These are phyloP conservation scores for Arvicola amphibius DNA, from an alignment of 2,797 vertebrate genomes.

Conservation along the genomic window DNA sequence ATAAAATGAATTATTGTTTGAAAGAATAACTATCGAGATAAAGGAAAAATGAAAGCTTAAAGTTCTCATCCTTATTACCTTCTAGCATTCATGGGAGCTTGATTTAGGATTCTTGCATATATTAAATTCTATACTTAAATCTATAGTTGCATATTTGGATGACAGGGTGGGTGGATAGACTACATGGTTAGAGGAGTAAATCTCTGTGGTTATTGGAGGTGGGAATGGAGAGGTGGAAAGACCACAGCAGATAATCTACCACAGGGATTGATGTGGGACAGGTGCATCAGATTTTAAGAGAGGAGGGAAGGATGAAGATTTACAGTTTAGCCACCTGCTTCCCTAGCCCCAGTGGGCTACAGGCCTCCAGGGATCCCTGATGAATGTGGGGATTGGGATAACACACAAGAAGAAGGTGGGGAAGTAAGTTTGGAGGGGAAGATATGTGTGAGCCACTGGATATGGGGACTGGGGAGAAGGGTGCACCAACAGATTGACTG, in stretches of 20 bases:
- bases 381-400: background rate
- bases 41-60: conserved; percentile 8
- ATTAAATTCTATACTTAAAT: background rate
- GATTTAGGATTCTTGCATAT: background rate
- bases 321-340: background rate
- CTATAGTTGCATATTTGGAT: background rate
- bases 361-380: background rate
- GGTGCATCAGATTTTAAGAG: background rate
- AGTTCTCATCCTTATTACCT: background rate
- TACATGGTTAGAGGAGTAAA: background rate
- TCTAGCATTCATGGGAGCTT: too few species aligned
- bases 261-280: background rate
- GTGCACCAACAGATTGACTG: background rate
- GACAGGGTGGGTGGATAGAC: background rate
- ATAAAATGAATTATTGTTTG: conserved; percentile 48
- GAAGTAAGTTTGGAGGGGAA: background rate
- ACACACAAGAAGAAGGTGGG: background rate
- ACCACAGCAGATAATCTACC: background rate
- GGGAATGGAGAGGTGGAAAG: background rate
- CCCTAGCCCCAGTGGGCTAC: background rate
- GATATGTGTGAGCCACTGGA: background rate
- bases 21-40: conserved; percentile 45
- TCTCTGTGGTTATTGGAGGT: background rate
- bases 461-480: background rate
- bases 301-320: background rate